Conservation (phyloP, 2,113 vertebrate species). For the Ranitomeya imitator region DNA sequence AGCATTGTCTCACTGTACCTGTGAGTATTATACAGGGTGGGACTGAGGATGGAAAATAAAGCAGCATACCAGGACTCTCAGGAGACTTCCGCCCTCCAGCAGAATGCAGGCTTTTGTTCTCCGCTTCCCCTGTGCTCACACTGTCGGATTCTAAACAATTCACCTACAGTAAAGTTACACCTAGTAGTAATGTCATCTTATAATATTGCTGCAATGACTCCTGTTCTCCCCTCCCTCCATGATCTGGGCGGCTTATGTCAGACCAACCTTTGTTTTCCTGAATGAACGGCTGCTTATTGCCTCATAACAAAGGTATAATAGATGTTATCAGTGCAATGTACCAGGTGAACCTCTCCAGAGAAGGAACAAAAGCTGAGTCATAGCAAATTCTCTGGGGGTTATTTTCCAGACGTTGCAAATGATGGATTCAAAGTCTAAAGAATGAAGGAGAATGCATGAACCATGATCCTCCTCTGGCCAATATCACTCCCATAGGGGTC, state of each 20-base stretch:
- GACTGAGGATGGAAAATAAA: not conserved
- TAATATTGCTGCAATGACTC: not conserved
- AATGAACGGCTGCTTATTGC: conserved; percentile 3
- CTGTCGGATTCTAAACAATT: not conserved
- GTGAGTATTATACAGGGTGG: not conserved
- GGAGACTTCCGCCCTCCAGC: conserved; percentile 26
- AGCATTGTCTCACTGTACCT: not conserved
- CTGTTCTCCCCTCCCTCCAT: not conserved
- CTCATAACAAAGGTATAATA: not conserved
- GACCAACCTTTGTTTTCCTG: conserved; percentile 6
- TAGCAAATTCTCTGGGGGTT: not conserved
- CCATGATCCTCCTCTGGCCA: too few relatives aligned
- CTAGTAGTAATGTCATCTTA: not conserved
- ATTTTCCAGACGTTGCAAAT: not conserved
- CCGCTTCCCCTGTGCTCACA: not conserved
- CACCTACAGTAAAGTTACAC: not conserved
- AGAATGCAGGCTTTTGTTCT: conserved; percentile 21
- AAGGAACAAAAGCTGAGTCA: not conserved
- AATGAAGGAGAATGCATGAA: too few relatives aligned
- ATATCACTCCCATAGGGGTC: too few relatives aligned
- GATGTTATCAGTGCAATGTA: not conserved
- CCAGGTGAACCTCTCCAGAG: not conserved
- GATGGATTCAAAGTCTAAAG: not conserved
- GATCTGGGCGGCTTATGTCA: not conserved
- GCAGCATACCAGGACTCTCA: not conserved